These are phyloP conservation scores for Darevskia nairensis DNA, from an alignment of 2,797 vertebrate species.

Conservation along the genomic window DNA sequence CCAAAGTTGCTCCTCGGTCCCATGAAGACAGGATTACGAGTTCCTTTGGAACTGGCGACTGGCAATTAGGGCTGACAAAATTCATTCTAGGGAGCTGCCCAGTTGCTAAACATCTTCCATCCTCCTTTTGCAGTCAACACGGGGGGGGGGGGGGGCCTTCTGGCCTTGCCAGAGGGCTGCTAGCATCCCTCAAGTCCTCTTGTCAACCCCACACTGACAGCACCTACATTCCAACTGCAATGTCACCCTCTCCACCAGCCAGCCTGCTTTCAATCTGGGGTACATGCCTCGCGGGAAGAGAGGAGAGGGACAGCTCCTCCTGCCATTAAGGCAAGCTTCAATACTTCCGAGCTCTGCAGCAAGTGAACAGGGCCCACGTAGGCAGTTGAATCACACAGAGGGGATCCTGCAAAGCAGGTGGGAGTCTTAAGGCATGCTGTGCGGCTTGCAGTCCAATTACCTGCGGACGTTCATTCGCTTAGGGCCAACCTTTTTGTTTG, in stretches of 20 bases:
- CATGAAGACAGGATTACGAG: not conserved
- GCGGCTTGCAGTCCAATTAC: accelerated
- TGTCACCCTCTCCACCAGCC: not conserved
- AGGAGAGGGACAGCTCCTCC: not conserved
- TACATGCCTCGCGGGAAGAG: not conserved
- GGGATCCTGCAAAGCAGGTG: not conserved
- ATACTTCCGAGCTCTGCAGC: not conserved
- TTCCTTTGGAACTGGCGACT: accelerated
- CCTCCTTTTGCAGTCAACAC: accelerated
- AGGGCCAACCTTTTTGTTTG: not conserved
- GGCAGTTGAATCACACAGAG: not conserved
- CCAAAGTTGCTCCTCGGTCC: not conserved
- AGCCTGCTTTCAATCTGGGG: accelerated
- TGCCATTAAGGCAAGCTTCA: too few relatives aligned
- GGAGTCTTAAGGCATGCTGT: accelerated
- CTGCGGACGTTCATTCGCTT: not conserved
- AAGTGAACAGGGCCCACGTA: accelerated
- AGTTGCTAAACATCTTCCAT: not conserved
- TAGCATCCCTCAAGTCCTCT: not conserved
- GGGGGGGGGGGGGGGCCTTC: accelerated
- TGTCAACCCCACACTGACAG: not conserved
- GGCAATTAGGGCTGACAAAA: not conserved
- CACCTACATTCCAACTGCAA: not conserved
- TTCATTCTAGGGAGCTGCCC: not conserved
- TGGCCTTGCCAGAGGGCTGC: accelerated